These are phyloP conservation scores for Parelbella ahira DNA, from an alignment of 2,888 invertebrate species.

Conservation along the genomic window DNA sequence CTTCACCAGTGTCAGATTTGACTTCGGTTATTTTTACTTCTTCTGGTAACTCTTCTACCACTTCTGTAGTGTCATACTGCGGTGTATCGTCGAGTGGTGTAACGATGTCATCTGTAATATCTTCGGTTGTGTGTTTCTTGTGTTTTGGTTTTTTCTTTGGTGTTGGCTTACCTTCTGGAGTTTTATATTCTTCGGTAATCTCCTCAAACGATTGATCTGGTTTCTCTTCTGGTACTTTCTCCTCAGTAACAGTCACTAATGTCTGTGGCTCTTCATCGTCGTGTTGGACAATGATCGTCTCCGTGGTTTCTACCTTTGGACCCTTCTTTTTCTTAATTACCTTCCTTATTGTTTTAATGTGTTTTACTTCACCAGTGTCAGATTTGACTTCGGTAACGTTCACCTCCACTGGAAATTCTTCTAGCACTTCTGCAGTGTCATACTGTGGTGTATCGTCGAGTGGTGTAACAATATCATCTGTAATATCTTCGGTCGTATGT, in stretches of 20 bases:
- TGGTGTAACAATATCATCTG: conserved; percentile 18
- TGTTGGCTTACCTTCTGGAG: conserved; percentile 24
- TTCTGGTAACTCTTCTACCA: conserved; percentile 36
- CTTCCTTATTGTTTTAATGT: conserved; percentile 44
- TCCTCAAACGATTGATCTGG: too few relatives aligned
- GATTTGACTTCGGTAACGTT: conserved; percentile 53
- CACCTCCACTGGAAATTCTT: conserved; percentile 36
- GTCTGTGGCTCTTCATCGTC: conserved; percentile 38
- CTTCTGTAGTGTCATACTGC: conserved; percentile 35
- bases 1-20: conserved; percentile 47
- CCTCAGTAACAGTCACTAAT: conserved; percentile 31
- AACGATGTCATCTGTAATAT: too few relatives aligned
- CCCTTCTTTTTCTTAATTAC: conserved; percentile 40
- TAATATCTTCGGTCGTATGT: conserved; percentile 30
- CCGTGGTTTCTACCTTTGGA: conserved; percentile 29
- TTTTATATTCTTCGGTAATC: conserved; percentile 9
- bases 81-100: conserved; percentile 36
- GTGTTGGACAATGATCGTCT: conserved; percentile 27
- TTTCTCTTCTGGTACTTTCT: conserved; percentile 1
- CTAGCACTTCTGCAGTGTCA: conserved; percentile 38
- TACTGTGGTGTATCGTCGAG: conserved; percentile 24
- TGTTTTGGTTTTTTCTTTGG: conserved; percentile 35
- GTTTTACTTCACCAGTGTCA: conserved; percentile 45
- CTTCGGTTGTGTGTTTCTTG: too few relatives aligned
- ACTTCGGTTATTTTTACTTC: conserved; percentile 49